Evolutionary conservation across 2,113 vertebrate genomes (phyloP), one percentile per base, ranked within the genome.

Genomic region (Scytalopus superciliaris): DNA sequence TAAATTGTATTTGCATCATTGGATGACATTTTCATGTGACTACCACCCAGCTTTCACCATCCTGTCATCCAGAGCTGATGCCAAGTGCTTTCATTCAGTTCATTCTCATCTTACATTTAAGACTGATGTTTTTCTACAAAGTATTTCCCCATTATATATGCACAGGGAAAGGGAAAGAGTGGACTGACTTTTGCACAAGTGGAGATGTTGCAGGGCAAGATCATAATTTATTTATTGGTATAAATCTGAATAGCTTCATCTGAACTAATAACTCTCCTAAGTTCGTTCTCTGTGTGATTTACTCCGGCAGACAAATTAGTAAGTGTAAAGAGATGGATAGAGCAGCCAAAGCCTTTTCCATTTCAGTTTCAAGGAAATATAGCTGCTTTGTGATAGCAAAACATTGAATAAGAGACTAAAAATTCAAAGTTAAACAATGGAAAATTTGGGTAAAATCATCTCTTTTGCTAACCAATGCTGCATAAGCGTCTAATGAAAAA

Each of bases 351-450:
- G 68, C 72, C 76, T 82, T 90, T 89, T 81, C 50, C 19, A 78
- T 89, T 86, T 87, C 53, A 69, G 49, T 72, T 92, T 42, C 77
- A 87, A 90, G 50, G 80, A 83, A 84, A 49, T 64, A 57, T 57
- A 94, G 62, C 69, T 95, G 49, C 83, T 91, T 40, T 35, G 50
- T 73, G 49, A 76, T 78, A 91, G 62, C 70, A 86, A 96, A 92
- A 81, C 52, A 94, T 22, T 84, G 80, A 90, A 70, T 70, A 84
- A 74, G 87, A 86, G 75, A 94, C 92, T 40, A 92, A 70, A 82
- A 92, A 66, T 81, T 93, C 79, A 90, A 87, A 92, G 90, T 73
- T 78, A 94, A 93, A 87, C 81, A 92, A 82, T 66, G 90, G 88
- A 93, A 95, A 89, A 78, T 57, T 76, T 60, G 44, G 63, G 49